Conservation (phyloP, 2,888 invertebrate genomes). For the Acanthoscelides obtectus region DNA sequence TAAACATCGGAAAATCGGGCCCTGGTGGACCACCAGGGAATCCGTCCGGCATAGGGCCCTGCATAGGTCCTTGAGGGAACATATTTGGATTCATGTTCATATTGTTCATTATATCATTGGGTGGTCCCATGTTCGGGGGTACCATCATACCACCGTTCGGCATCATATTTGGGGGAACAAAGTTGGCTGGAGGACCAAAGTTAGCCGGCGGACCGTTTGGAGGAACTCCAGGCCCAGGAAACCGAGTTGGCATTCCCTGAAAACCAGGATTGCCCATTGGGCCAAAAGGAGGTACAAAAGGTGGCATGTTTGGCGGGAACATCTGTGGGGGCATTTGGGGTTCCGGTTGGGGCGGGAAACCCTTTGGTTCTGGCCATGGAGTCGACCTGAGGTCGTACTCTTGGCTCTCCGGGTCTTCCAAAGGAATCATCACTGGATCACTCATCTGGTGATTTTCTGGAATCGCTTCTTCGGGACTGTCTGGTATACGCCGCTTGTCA, state of each 20-base stretch:
- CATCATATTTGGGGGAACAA: slow-evolving; percentile 38
- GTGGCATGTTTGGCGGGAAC: slow-evolving; percentile 46
- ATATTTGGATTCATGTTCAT: slow-evolving; percentile 36
- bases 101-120: slow-evolving; percentile 36
- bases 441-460: slow-evolving; percentile 69
- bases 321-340: slow-evolving; percentile 43
- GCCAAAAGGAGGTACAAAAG: slow-evolving; percentile 43
- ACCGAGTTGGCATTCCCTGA: slow-evolving; percentile 29
- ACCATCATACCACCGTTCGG: slow-evolving; percentile 49
- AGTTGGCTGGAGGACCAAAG: background rate
- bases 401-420: slow-evolving; percentile 83
- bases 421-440: slow-evolving; percentile 79
- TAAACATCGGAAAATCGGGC: slow-evolving; percentile 13
- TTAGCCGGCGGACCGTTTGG: background rate
- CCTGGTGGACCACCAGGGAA: slow-evolving; percentile 18
- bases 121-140: slow-evolving; percentile 40
- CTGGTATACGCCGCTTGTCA: slow-evolving; percentile 77
- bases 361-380: slow-evolving; percentile 83
- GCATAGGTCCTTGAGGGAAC: slow-evolving; percentile 31
- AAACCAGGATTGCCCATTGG: slow-evolving; percentile 47
- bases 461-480: slow-evolving; percentile 83
- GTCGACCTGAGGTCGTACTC: slow-evolving; percentile 74
- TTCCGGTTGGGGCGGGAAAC: slow-evolving; percentile 50
- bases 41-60: slow-evolving; percentile 4
- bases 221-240: background rate